phyloP scores from a whole-genome alignment of 1,140 invertebrate genomes.

The Bradysia coprophila region DNA sequence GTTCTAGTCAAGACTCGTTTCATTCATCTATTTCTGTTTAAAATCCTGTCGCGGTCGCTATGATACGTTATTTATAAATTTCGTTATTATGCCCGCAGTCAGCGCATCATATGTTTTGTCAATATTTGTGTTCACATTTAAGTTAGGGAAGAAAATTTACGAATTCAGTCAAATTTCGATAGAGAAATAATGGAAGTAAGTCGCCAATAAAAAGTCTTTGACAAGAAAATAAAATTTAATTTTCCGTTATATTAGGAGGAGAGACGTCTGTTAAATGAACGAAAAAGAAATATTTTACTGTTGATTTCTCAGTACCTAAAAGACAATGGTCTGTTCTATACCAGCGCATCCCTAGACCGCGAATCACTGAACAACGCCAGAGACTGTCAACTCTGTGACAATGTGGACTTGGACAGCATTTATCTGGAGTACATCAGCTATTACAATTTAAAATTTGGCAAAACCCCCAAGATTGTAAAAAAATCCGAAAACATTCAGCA shows the following conservation, averaged over 20 bases:
- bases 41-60: too few relatives aligned
- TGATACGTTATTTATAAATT: too few relatives aligned
- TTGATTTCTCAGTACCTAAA: constrained; percentile 56
- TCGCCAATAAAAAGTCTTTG: too few relatives aligned
- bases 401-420: constrained; percentile 73
- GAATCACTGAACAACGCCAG: constrained; percentile 49
- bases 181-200: too few relatives aligned
- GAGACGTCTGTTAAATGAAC: constrained; percentile 35
- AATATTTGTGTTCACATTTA: too few relatives aligned
- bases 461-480: constrained; percentile 61
- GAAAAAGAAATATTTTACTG: constrained; percentile 56
- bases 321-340: constrained; percentile 47
- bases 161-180: too few relatives aligned
- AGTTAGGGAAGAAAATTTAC: too few relatives aligned
- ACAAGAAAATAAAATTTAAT: too few relatives aligned
- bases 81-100: too few relatives aligned
- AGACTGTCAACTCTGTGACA: constrained; percentile 69
- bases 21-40: too few relatives aligned
- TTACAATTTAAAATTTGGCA: constrained; percentile 69
- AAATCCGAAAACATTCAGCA: constrained; percentile 23
- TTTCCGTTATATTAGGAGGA: constrained; percentile 26
- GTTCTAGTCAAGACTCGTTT: too few relatives aligned
- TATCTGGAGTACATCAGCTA: constrained; percentile 77
- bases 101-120: too few relatives aligned
- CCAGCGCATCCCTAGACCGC: constrained; percentile 34